Evolutionary conservation across 2,888 invertebrate species (phyloP).

Genomic region (Perizoma affinitatum): DNA sequence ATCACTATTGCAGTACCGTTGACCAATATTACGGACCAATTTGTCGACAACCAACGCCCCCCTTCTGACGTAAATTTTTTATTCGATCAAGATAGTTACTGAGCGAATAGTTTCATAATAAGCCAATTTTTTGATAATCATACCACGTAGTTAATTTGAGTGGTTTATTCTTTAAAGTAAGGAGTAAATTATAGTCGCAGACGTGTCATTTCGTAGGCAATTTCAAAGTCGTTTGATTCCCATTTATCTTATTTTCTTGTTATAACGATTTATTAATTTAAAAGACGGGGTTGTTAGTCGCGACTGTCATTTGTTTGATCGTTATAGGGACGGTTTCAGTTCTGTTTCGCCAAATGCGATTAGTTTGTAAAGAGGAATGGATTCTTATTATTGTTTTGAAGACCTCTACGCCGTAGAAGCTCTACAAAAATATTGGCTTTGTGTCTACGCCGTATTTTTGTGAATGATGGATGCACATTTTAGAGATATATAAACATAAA

Average conservation of each 20-base stretch:
- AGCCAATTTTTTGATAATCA: slow-evolving; percentile 81
- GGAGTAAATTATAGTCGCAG: slow-evolving; percentile 68
- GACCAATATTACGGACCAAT: slow-evolving; percentile 66
- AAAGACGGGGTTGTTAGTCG: slow-evolving; percentile 37
- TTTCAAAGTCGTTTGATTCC: slow-evolving; percentile 72
- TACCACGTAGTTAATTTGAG: slow-evolving; percentile 55
- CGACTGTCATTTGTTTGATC: slow-evolving; percentile 41
- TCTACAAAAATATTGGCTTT: not conserved
- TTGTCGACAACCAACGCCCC: slow-evolving; percentile 61
- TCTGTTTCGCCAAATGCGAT: slow-evolving; percentile 38
- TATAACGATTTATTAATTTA: slow-evolving; percentile 54
- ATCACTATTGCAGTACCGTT: slow-evolving; percentile 34
- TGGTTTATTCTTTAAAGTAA: slow-evolving; percentile 58
- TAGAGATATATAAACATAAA: too few species aligned
- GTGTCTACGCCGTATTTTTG: too few species aligned
- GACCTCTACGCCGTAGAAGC: slow-evolving; percentile 9
- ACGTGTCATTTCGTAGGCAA: slow-evolving; percentile 74
- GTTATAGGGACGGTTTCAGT: slow-evolving; percentile 36
- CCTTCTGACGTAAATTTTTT: slow-evolving; percentile 74
- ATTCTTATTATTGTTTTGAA: not conserved
- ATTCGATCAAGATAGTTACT: slow-evolving; percentile 77
- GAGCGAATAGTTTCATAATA: slow-evolving; percentile 77
- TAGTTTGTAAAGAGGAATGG: not conserved
- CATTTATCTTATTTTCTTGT: slow-evolving; percentile 72
- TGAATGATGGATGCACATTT: too few species aligned